Conservation (phyloP, 2,888 invertebrate species). For the Caenorhabditis sp. region DNA sequence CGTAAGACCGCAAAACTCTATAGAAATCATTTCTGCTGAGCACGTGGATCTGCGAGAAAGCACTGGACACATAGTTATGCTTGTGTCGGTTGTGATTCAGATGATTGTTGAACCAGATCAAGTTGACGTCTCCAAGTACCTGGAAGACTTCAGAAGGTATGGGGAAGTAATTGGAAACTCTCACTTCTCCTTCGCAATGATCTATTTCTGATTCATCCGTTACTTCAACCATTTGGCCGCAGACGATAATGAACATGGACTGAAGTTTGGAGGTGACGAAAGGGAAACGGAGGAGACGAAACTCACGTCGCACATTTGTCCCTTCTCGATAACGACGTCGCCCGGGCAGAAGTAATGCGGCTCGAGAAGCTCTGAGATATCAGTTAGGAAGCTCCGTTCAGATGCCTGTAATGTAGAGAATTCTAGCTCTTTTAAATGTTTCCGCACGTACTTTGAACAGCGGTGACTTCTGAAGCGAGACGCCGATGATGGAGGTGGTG, state of each 20-base stretch:
- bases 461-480: conserved; percentile 30
- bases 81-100: conserved; percentile 44
- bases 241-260: conserved; percentile 50
- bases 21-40: conserved; percentile 48
- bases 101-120: conserved; percentile 57
- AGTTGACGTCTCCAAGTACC: conserved; percentile 49
- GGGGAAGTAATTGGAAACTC: no score
- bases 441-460: conserved; percentile 46
- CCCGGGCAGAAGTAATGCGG: conserved; percentile 58
- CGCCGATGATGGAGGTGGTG: conserved; percentile 51
- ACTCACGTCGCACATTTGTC: conserved; percentile 56
- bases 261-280: no score
- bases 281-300: not conserved
- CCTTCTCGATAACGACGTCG: conserved; percentile 59
- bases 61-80: conserved; percentile 37
- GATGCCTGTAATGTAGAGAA: conserved; percentile 53
- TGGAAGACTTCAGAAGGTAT: not conserved
- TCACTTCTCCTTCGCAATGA: conserved; percentile 43
- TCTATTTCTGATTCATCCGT: conserved; percentile 45
- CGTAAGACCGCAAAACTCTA: conserved; percentile 42
- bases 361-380: conserved; percentile 40
- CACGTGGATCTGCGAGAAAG: conserved; percentile 55
- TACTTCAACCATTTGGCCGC: conserved; percentile 44
- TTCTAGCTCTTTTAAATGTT: no score
- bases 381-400: conserved; percentile 45